phyloP scores from a whole-genome alignment of 2,113 vertebrate genomes.

The Alectura lathami region DNA sequence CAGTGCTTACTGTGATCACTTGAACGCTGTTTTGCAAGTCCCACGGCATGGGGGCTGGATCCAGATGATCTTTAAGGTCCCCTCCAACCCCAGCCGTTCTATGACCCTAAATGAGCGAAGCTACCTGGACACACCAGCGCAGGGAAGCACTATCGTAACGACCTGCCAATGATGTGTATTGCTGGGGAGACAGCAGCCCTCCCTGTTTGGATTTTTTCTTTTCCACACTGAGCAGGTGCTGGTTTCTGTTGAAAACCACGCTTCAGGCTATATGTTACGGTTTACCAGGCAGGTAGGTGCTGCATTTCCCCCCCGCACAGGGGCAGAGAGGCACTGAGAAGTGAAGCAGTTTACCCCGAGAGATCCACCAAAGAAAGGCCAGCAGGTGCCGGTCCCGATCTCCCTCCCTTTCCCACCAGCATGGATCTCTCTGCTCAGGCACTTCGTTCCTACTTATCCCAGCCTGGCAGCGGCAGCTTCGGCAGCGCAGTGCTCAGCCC shows the following conservation, averaged over 20 bases:
- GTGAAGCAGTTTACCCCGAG: background rate
- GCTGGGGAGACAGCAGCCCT: background rate
- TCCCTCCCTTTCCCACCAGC: background rate
- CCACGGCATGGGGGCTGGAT: background rate
- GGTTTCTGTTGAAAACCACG: background rate
- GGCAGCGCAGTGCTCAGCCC: background rate
- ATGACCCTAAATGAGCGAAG: no score
- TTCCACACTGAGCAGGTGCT: background rate
- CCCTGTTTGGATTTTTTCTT: background rate
- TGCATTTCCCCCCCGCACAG: background rate
- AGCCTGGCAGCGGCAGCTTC: background rate
- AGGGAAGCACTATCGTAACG: background rate
- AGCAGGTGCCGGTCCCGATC: background rate
- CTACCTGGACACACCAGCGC: background rate
- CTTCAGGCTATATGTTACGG: background rate
- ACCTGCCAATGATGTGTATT: background rate
- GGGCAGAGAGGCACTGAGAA: background rate
- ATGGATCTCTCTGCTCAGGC: background rate
- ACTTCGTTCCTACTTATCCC: background rate
- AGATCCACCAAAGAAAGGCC: background rate
- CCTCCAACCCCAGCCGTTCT: background rate
- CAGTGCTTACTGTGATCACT: background rate
- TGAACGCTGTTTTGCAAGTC: background rate
- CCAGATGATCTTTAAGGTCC: background rate
- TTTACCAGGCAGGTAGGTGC: background rate